These are phyloP conservation scores for Dallia pectoralis DNA, from an alignment of 2,797 vertebrate species.

Conservation along the genomic window DNA sequence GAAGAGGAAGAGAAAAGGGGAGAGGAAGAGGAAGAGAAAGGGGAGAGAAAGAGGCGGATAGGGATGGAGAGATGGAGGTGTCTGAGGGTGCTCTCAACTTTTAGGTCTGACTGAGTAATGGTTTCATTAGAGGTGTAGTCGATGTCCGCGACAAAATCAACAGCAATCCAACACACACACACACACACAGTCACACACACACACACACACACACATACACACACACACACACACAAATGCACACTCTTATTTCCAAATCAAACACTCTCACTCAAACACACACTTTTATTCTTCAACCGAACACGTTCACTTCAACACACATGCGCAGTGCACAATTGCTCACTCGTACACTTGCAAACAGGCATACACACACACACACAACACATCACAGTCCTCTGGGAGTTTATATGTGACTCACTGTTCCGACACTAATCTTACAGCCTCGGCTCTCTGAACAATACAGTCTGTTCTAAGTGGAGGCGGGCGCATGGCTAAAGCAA, in stretches of 20 bases:
- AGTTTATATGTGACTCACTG: conserved; percentile 55
- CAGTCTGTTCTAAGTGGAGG: conserved; percentile 50
- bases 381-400: conserved; percentile 60
- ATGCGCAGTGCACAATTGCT: too few relatives aligned
- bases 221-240: too few relatives aligned
- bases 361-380: conserved; percentile 16
- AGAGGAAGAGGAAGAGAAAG: not conserved
- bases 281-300: not conserved
- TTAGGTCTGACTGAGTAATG: too few relatives aligned
- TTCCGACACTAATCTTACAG: conserved; percentile 65
- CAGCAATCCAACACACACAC: too few relatives aligned
- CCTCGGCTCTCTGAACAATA: conserved; percentile 63
- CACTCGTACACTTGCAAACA: too few relatives aligned
- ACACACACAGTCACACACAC: too few relatives aligned
- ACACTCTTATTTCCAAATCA: too few relatives aligned
- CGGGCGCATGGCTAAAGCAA: not conserved
- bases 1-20: not conserved
- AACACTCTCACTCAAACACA: too few relatives aligned
- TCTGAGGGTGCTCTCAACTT: too few relatives aligned
- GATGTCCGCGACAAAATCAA: too few relatives aligned
- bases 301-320: too few relatives aligned
- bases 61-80: not conserved
- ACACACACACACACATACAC: not conserved
- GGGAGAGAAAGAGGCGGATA: not conserved
- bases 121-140: too few relatives aligned